These are phyloP conservation scores for Apamea crenata DNA, from an alignment of 2,888 invertebrate species.

Conservation along the genomic window DNA sequence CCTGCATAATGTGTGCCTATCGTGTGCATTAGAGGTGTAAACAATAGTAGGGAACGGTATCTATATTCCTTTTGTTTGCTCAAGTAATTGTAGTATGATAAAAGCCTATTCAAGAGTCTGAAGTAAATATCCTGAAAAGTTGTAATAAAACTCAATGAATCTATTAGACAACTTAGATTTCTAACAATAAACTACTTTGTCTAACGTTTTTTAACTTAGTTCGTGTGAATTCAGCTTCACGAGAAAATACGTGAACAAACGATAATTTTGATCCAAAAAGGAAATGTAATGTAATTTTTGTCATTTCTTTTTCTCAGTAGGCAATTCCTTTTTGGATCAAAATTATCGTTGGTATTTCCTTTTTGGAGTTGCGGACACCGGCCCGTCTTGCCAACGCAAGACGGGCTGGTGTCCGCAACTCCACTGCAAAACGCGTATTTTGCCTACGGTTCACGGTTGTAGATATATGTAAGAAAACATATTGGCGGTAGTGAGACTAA, in stretches of 20 bases:
- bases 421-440: background rate
- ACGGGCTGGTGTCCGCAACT: background rate
- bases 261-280: background rate
- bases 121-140: background rate
- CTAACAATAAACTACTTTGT: background rate
- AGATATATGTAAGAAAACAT: too few species aligned
- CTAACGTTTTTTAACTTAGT: background rate
- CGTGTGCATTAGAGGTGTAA: constrained; percentile 36
- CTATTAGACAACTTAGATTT: background rate
- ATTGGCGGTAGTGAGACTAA: background rate
- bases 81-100: background rate
- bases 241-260: background rate
- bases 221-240: background rate
- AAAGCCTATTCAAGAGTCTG: background rate
- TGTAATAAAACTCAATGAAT: background rate
- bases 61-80: background rate
- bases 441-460: too few species aligned
- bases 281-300: too few species aligned
- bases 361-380: too few species aligned
- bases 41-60: constrained; percentile 18
- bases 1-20: constrained; percentile 41
- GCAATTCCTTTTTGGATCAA: too few species aligned
- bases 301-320: too few species aligned
- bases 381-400: too few species aligned
- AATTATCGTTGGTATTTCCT: too few species aligned